A percentile compares a stretch with the other conserved stretches of the same genome.
These are phyloP conservation scores for Strigamia transsilvanica DNA, from an alignment of 2,888 invertebrate species.

Conservation along the genomic window DNA sequence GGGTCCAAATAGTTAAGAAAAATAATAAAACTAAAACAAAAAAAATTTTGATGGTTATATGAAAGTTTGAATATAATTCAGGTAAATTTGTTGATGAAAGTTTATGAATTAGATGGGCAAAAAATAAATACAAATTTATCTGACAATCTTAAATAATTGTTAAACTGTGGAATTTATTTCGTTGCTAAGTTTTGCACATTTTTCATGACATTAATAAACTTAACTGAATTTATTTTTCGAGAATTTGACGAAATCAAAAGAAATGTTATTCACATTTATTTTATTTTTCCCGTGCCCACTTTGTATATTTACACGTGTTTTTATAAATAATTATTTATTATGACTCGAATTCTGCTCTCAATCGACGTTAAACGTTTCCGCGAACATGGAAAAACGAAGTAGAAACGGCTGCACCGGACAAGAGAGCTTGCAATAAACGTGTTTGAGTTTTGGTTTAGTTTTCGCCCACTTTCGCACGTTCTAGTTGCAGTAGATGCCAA, in stretches of 20 bases:
- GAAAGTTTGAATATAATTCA: slow-evolving; percentile 5
- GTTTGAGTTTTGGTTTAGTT: slow-evolving; percentile 21
- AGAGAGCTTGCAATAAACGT: slow-evolving; percentile 75
- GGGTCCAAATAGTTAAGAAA: slow-evolving; percentile 25
- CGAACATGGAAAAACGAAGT: slow-evolving; percentile 78
- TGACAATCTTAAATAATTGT: slow-evolving; percentile 16
- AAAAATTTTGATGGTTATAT: slow-evolving; percentile 1
- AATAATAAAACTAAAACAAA: not conserved
- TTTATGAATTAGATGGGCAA: not conserved
- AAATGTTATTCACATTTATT: not conserved
- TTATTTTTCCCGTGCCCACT: not conserved
- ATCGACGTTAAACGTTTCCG: slow-evolving; percentile 72
- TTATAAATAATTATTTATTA: too few species aligned
- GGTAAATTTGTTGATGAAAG: not conserved
- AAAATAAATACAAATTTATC: slow-evolving; percentile 21
- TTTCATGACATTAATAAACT: slow-evolving; percentile 42
- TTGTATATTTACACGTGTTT: not conserved
- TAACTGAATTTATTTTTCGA: slow-evolving; percentile 41
- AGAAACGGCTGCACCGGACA: slow-evolving; percentile 84
- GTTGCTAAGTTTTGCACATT: slow-evolving; percentile 40
- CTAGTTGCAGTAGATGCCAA: too few species aligned
- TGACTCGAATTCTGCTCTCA: not conserved
- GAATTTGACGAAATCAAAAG: not conserved
- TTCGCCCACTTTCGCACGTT: not conserved
- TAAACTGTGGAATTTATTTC: slow-evolving; percentile 22